Base-by-base conservation (phyloP, 1,140 invertebrate genomes). In the Musca domestica region DNA sequence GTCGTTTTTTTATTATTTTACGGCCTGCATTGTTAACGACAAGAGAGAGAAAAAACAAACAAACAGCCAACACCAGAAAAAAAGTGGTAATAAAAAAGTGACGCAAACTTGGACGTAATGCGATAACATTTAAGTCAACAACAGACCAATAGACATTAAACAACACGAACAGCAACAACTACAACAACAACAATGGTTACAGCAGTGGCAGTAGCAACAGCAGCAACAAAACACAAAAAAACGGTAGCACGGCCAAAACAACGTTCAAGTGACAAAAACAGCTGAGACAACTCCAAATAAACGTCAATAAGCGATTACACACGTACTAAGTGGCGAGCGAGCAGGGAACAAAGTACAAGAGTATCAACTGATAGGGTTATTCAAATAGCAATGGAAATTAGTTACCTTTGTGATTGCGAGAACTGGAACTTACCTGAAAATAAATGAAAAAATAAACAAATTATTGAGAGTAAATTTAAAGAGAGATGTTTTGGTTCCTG, bases 101-200 rank as follows among this genome's bases (percentile, higher is more conserved):
- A 61, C 56, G 56, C 27, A 61, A 61, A 61, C 27, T 34, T 61
- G 56, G 30, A 61, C 56, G 56, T 61, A 61, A 61, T 61, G 41
- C 19, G 56, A 61, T 61, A n/a, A 34, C 19, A 61, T 41, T 58
- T 41, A 61, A 61, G 27, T 61, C 56, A 61, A 61, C 56, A 61
- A 15, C 27, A 61, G 56, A 34, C 56, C 56, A 41, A 34, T 61
- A 61, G 56, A 61, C 56, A 61, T 61, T 61, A 34, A 61, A 30
- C 27, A 51, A 51, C 20, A 51, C 17, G 17, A 61, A 61, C 56
- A 14, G 25, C 14, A 30, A 30, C 12, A 61, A 34, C 27, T 10
- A 34, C 56, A 61, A 61, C 56, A 61, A 61, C 27, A 61, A 17
- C 27, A 34, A 19, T 61, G 30, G 22, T 22, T 20, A 51, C 48